Evolutionary conservation across 2,113 vertebrate genomes (phyloP).

Genomic region (Otus sunia): DNA sequence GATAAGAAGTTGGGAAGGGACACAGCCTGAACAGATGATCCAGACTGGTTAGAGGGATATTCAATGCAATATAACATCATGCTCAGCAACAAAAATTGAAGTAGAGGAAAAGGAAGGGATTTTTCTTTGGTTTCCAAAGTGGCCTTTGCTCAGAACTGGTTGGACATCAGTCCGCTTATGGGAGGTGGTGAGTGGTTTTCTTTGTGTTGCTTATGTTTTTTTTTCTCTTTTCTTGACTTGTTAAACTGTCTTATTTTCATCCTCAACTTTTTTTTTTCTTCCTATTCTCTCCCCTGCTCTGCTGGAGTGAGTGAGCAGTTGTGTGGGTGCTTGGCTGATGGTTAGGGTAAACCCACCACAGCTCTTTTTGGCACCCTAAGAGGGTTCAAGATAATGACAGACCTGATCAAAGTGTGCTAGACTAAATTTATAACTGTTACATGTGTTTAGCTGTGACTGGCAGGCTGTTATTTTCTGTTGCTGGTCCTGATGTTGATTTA

Average conservation of each 20-base stretch:
- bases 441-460: neutral
- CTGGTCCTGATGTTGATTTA: neutral
- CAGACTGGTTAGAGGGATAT: neutral
- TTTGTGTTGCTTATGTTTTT: neutral
- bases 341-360: neutral
- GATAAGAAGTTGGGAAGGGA: neutral
- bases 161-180: neutral
- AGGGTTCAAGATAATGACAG: neutral
- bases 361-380: neutral
- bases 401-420: neutral
- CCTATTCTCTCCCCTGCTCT: rapidly evolving
- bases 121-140: neutral
- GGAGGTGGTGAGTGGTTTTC: neutral
- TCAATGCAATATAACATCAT: neutral
- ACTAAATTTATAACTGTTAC: neutral
- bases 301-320: neutral
- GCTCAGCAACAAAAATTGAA: neutral
- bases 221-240: neutral
- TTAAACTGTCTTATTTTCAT: neutral
- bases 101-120: neutral
- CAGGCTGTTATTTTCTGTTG: neutral
- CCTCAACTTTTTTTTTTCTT: neutral
- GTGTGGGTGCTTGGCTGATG: neutral
- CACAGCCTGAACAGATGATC: neutral
- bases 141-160: neutral